Base-by-base conservation (phyloP, 1,140 invertebrate genomes). In the Drosophila erecta region DNA sequence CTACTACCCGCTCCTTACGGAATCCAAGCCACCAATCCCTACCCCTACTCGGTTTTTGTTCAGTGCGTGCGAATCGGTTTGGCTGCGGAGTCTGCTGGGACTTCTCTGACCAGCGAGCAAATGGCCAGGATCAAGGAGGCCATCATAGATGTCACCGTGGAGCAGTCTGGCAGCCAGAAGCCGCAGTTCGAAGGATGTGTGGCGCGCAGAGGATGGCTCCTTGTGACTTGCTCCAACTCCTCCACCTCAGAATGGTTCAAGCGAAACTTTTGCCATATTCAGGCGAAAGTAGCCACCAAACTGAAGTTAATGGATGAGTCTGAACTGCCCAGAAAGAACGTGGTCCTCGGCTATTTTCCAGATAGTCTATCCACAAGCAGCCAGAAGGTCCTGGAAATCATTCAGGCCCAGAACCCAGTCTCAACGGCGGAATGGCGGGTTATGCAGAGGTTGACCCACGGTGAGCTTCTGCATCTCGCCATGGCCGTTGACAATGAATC, bases 401-500 rank as follows among this genome's bases (percentile, higher is more conserved):
- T 50, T 17, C 24, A 27, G 24, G 47, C 47, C 1, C 47, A 50
- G 24, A 50, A 50, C 4, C 14, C 47, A n/a, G n/a, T 50, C 7
- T 50, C 47, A 8, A 50, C 47, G 1, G 8, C n/a, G 3, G 47
- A 50, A 12, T 50, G 47, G 47, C 11, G 47, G 47, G 47, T 50
- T 12, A 33, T 50, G 10, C 17, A 17, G 0, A n/a, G 47, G n/a
- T 15, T 50, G n/a, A 50, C 8, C 27, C 27, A 50, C 1, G 47
- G 47, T 30, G 27, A 50, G 4, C 8, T 30, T 10, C 7, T 50
- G 7, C 47, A 33, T 0, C 47, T 50, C 0, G 27, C 15, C n/a
- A n/a, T 50, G 8, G 10, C 47, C 4, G 27, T 50, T 8, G 47
- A 50, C 47, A 50, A 50, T 50, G 47, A 50, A 8, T 50, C 47